These are phyloP conservation scores for Drosophila rufa DNA, from an alignment of 1,140 invertebrate species.

Conservation along the genomic window DNA sequence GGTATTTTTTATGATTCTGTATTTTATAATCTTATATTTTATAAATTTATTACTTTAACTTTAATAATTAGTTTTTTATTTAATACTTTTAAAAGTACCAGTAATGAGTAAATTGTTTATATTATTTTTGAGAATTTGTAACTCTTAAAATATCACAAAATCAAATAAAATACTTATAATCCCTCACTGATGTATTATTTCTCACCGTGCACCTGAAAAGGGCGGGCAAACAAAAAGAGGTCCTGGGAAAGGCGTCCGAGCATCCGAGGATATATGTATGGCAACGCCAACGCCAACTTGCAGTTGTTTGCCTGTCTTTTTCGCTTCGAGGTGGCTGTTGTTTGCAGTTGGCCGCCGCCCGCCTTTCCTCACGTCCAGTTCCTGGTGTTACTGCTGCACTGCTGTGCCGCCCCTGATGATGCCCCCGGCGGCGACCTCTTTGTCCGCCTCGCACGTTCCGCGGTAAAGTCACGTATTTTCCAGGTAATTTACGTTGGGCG, in stretches of 20 bases:
- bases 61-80: no score
- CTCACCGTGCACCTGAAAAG: neutral
- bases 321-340: conserved; percentile 40
- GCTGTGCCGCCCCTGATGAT: conserved; percentile 1
- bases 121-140: neutral
- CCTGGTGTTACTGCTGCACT: conserved; percentile 12
- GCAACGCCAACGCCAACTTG: conserved; percentile 37
- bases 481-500: conserved; percentile 82
- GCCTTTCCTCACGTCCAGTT: conserved; percentile 49
- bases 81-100: neutral
- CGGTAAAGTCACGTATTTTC: conserved; percentile 81
- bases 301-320: conserved; percentile 61
- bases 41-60: no score
- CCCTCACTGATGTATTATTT: neutral
- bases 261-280: conserved; percentile 22
- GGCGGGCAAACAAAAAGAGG: conserved; percentile 23
- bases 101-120: no score
- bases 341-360: conserved; percentile 42
- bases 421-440: conserved; percentile 25
- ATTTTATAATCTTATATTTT: no score
- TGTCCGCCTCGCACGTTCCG: conserved; percentile 60
- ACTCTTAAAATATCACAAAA: neutral
- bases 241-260: conserved; percentile 24
- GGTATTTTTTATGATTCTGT: no score
- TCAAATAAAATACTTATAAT: neutral